Evolutionary conservation across 64 coral and sea anemone genomes (phyloP).

Genomic region (Dendrophyllia cribrosa): DNA sequence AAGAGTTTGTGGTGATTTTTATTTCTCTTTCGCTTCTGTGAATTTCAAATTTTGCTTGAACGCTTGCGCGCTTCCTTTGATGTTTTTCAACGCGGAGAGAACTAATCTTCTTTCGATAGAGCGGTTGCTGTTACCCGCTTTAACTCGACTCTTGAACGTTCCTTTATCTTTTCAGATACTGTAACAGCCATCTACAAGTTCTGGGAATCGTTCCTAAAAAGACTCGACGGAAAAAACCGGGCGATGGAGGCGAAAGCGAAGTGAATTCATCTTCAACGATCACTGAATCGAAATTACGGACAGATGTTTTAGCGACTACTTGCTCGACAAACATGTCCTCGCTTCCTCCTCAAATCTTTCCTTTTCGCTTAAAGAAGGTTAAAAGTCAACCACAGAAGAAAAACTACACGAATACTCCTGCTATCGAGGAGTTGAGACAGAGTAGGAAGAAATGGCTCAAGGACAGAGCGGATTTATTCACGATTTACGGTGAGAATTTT

Average conservation of each 20-base stretch:
- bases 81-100: neutral
- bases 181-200: slow-evolving; percentile 99
- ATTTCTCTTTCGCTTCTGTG: neutral
- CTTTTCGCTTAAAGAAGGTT: slow-evolving; percentile 76
- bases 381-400: slow-evolving; percentile 68
- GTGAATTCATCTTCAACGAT: slow-evolving; percentile 70
- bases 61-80: slow-evolving; percentile 12
- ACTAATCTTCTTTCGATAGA: neutral
- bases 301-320: slow-evolving; percentile 75
- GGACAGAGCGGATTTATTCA: slow-evolving; percentile 79
- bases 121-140: neutral
- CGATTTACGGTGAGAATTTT: slow-evolving; percentile 77
- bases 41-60: slow-evolving; percentile 4
- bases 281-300: slow-evolving; percentile 70
- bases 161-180: slow-evolving; percentile 79
- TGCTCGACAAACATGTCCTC: slow-evolving; percentile 77
- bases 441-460: slow-evolving; percentile 58
- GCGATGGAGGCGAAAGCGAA: slow-evolving; percentile 68
- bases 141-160: neutral
- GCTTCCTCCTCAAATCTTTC: slow-evolving; percentile 70
- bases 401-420: slow-evolving; percentile 59
- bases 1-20: slow-evolving; percentile 66
- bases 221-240: slow-evolving; percentile 95
- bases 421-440: slow-evolving; percentile 72
- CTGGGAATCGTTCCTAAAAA: slow-evolving; percentile 98